These are phyloP conservation scores for Noctua pronuba DNA, from an alignment of 2,888 invertebrate species.

Conservation along the genomic window DNA sequence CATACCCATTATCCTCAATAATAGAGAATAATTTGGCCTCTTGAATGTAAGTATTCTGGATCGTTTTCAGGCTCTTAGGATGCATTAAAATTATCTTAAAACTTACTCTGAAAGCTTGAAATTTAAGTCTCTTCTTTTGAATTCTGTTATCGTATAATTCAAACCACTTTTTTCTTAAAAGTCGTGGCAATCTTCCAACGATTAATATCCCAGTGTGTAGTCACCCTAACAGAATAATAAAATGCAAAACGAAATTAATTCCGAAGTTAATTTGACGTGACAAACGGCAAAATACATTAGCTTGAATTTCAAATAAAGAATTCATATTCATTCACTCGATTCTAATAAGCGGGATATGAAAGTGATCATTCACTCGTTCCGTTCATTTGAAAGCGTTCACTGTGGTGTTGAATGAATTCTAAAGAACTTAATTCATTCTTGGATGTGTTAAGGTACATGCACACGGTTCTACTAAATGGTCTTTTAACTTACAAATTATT, in stretches of 20 bases:
- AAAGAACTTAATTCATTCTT: slow-evolving; percentile 57
- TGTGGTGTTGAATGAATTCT: slow-evolving; percentile 60
- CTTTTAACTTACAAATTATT: slow-evolving; percentile 45
- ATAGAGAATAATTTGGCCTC: background rate
- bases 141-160: slow-evolving; percentile 22
- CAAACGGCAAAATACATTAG: slow-evolving; percentile 53
- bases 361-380: slow-evolving; percentile 67
- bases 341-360: slow-evolving; percentile 68
- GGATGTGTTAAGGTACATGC: slow-evolving; percentile 27
- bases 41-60: background rate
- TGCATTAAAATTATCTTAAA: slow-evolving; percentile 2
- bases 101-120: background rate
- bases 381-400: slow-evolving; percentile 62
- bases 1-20: background rate
- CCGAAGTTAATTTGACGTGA: slow-evolving; percentile 61
- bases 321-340: slow-evolving; percentile 65
- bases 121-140: slow-evolving; percentile 15
- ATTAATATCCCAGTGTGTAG: slow-evolving; percentile 15
- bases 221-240: slow-evolving; percentile 47
- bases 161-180: slow-evolving; percentile 26
- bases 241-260: slow-evolving; percentile 52
- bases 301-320: slow-evolving; percentile 65
- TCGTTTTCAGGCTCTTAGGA: too few species aligned
- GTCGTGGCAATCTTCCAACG: background rate
- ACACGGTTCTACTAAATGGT: slow-evolving; percentile 36